phyloP scores from a whole-genome alignment of 2,797 vertebrate species.

The Hydrolagus colliei region DNA sequence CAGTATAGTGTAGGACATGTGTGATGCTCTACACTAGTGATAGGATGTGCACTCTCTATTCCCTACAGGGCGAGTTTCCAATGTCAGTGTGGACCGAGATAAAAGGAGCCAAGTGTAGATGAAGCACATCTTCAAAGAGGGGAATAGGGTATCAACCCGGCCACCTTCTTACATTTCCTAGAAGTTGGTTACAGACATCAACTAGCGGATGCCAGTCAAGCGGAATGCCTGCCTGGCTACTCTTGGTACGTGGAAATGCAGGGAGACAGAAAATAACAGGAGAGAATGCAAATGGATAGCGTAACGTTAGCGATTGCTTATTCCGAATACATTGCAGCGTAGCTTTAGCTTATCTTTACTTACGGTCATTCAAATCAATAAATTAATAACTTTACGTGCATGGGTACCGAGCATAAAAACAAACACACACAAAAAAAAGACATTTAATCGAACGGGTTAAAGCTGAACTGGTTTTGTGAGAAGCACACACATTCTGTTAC shows the following conservation, averaged over 20 bases:
- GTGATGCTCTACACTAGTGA: no score
- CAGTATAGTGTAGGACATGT: no score
- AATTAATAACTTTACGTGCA: constrained; percentile 16
- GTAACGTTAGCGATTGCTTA: background rate
- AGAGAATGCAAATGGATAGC: background rate
- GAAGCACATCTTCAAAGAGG: no score
- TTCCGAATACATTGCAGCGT: background rate
- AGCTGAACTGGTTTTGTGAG: constrained; percentile 14
- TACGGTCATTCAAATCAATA: background rate
- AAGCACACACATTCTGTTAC: constrained; percentile 12
- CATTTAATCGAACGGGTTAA: constrained; percentile 7
- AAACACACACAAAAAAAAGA: background rate
- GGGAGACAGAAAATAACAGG: background rate
- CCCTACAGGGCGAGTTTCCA: no score
- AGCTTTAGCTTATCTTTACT: background rate
- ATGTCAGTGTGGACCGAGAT: no score
- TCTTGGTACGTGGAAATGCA: background rate
- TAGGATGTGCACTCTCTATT: no score
- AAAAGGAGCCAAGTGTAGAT: no score
- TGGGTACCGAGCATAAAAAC: background rate
- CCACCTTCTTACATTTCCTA: background rate
- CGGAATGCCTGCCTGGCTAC: background rate
- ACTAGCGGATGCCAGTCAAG: background rate
- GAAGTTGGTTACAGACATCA: background rate
- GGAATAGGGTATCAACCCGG: background rate